Base-by-base conservation (phyloP, 2,797 vertebrate species). In the Sebastolobus alascanus region DNA sequence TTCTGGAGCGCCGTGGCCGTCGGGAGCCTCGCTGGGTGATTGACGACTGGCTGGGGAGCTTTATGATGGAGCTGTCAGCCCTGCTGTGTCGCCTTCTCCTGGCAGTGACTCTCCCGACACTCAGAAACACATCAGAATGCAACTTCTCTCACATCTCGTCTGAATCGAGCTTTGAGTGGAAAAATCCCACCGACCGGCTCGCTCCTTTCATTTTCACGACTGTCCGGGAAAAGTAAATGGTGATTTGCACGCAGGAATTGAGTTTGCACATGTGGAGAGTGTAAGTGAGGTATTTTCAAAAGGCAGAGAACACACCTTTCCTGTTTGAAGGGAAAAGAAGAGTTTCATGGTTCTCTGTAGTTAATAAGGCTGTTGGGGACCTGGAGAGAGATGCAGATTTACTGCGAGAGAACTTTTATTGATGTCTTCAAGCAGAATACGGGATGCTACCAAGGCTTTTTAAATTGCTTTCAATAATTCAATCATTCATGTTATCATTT, bases 61-160 rank as follows among this genome's bases (percentile, higher is more conserved):
- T 86, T 93, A 88, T 95, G 94, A 94, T 94, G 90, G 92, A 93
- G 92, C 91, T 92, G 91, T 94, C 94, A 94, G 87, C 67, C 87
- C 92, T 85, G 92, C 92, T 90, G 93, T 84, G 93, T 92, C 87
- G 65, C 89, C 85, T 92, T 87, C 90, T 92, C 85, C 86, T 83
- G 85, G 87, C 89, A 89, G 84, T 76, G 85, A 80, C 89, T 92
- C 89, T 93, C 89, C 84, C 83, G 91, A 91, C 86, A 73, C 89
- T 90, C 80, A 89, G 78, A 82, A 88, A 86, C 79, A 69, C 89
- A 88, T 90, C 89, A 86, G 74, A 84, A 89, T 86, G 87, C 73
- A 77, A 75, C 90, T 88, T 84, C 71, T 75, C 76, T 87, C 80
- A 78, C 70, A 89, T 91, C 90, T 80, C 64, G 72, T 82, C 89